Conservation (phyloP, 2,797 vertebrate species). For the Ciconia nigra region DNA sequence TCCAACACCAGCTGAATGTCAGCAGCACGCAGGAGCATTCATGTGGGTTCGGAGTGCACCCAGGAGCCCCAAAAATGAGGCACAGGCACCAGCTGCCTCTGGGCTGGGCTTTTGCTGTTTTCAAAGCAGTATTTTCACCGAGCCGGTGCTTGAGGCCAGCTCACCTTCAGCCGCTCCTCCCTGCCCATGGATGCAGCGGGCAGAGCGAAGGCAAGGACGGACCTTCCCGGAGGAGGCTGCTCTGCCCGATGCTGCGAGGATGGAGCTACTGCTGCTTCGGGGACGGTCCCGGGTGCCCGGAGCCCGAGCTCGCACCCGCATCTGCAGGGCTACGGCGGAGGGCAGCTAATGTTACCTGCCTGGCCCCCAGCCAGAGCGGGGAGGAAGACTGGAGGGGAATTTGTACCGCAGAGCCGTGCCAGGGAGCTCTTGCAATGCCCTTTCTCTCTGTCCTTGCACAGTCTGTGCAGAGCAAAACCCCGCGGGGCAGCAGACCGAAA, state of each 20-base stretch:
- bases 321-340: background rate
- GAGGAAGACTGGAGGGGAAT: background rate
- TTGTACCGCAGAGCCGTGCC: background rate
- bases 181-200: background rate
- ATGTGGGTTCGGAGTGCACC: accelerated
- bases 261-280: background rate
- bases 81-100: background rate
- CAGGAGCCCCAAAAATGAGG: background rate
- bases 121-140: accelerated
- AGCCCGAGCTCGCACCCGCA: background rate
- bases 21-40: background rate
- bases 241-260: background rate
- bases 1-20: accelerated
- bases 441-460: background rate
- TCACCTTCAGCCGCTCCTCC: background rate
- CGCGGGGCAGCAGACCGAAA: accelerated
- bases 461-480: background rate
- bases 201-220: background rate
- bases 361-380: background rate
- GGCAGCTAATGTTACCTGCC: background rate
- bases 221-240: background rate
- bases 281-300: accelerated
- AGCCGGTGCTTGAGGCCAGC: background rate
- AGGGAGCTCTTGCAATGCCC: background rate
- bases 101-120: background rate